These are phyloP conservation scores for Dascillus cervinus DNA, from an alignment of 2,888 invertebrate species.

Conservation along the genomic window DNA sequence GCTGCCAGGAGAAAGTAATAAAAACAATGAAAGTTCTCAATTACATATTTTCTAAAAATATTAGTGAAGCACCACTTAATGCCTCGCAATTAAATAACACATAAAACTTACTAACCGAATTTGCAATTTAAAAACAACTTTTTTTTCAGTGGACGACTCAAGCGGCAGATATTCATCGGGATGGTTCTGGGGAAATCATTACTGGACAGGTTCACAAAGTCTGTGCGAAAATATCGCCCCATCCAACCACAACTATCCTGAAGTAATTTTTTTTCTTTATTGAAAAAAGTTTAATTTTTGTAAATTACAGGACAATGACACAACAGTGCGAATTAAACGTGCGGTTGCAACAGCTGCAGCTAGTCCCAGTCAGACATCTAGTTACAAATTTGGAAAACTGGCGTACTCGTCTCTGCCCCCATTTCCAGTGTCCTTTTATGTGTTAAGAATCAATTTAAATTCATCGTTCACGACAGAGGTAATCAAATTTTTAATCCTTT, in stretches of 20 bases:
- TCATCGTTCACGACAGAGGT: conserved; percentile 50
- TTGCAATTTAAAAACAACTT: background rate
- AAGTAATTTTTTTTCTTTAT: no score
- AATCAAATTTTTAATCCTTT: conserved; percentile 1
- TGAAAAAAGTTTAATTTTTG: background rate
- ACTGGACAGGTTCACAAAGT: conserved; percentile 70
- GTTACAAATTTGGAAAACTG: conserved; percentile 29
- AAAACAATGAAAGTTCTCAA: no score
- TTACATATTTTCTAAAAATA: no score
- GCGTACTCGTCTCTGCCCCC: conserved; percentile 45
- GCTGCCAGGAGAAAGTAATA: no score
- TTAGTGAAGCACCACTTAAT: no score
- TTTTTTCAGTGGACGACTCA: conserved; percentile 57
- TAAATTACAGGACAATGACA: conserved; percentile 13
- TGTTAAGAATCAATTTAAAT: conserved; percentile 52
- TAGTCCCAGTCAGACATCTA: conserved; percentile 30
- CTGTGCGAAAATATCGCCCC: conserved; percentile 61
- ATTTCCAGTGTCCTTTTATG: conserved; percentile 61
- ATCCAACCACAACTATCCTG: no score
- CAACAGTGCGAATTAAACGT: conserved; percentile 39
- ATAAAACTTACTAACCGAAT: background rate
- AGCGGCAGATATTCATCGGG: conserved; percentile 70
- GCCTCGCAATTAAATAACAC: background rate
- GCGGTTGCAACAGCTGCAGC: conserved; percentile 26
- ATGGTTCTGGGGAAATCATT: conserved; percentile 77